A percentile compares a stretch with the other conserved stretches of the same genome.
phyloP scores from a whole-genome alignment of 2,888 invertebrate species.

The Hermodice carunculata region DNA sequence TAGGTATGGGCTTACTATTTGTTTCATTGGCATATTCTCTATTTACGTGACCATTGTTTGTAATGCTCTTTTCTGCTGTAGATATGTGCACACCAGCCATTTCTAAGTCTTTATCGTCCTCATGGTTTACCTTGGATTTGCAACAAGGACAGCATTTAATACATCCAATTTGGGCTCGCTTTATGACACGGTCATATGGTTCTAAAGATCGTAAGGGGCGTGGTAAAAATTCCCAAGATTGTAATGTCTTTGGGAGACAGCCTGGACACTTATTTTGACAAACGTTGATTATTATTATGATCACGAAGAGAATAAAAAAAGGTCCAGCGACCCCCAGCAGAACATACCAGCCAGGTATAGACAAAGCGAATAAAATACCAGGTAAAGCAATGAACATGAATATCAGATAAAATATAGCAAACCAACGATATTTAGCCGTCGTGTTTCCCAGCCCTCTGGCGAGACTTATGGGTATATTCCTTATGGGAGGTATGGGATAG shows the following conservation, averaged over 20 bases:
- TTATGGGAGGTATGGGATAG: conserved; percentile 72
- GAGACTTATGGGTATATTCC: conserved; percentile 70
- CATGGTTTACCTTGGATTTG: no score
- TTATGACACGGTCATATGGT: conserved; percentile 31
- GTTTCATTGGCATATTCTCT: no score
- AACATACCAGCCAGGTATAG: conserved; percentile 47
- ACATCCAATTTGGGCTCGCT: no score
- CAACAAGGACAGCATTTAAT: no score
- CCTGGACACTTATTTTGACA: conserved; percentile 48
- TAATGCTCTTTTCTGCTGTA: no score
- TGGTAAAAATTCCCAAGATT: conserved; percentile 58
- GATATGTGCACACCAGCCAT: no score
- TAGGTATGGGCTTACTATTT: no score
- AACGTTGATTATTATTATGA: conserved; percentile 48
- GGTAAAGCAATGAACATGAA: conserved; percentile 48
- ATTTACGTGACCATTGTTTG: no score
- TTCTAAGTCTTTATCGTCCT: no score
- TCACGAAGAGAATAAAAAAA: conserved; percentile 45
- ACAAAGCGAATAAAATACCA: conserved; percentile 45
- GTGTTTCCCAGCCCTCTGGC: conserved; percentile 70
- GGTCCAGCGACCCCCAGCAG: conserved; percentile 43
- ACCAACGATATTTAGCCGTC: conserved; percentile 73
- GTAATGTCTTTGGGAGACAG: conserved; percentile 48
- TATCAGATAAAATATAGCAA: conserved; percentile 67
- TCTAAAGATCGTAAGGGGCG: conserved; percentile 47